Evolutionary conservation across 2,797 vertebrate genomes (phyloP).

Genomic region (Bovichtus diacanthus): DNA sequence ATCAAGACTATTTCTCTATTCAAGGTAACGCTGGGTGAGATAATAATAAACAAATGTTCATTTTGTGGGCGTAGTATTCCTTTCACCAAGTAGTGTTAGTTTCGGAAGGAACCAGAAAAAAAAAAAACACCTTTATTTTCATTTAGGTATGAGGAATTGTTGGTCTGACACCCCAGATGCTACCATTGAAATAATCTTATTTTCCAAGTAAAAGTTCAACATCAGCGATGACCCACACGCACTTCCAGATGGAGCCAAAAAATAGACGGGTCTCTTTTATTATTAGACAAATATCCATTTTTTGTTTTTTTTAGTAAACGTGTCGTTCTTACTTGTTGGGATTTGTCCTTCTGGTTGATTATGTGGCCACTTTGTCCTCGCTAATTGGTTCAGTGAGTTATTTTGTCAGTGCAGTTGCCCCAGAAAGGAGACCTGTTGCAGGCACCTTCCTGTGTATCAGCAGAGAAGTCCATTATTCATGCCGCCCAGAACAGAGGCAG

Average conservation of each 20-base stretch:
- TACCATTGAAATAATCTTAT: neutral
- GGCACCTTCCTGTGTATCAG: constrained; percentile 26
- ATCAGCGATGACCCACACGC: neutral
- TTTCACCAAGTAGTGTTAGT: no score
- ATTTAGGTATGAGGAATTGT: neutral
- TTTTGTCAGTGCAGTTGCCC: constrained; percentile 12
- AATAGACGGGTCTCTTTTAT: neutral
- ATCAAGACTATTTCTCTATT: no score
- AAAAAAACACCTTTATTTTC: neutral
- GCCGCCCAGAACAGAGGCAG: constrained; percentile 7
- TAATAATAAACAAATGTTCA: no score
- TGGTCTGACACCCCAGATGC: neutral
- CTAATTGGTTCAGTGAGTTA: constrained; percentile 35
- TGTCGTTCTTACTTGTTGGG: neutral
- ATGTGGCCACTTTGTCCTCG: constrained; percentile 14
- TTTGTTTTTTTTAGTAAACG: neutral
- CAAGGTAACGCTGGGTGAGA: no score
- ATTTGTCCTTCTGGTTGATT: constrained; percentile 9
- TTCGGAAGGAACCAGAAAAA: neutral
- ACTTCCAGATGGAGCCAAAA: neutral
- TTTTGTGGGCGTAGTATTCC: no score
- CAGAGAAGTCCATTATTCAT: constrained; percentile 58
- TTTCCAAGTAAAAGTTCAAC: constrained; percentile 1
- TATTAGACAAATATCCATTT: constrained; percentile 1
- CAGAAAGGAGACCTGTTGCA: constrained; percentile 44